Evolutionary conservation across 1,140 invertebrate genomes (phyloP), one percentile per base, ranked within the genome.

Genomic region (Ceratitis capitata): DNA sequence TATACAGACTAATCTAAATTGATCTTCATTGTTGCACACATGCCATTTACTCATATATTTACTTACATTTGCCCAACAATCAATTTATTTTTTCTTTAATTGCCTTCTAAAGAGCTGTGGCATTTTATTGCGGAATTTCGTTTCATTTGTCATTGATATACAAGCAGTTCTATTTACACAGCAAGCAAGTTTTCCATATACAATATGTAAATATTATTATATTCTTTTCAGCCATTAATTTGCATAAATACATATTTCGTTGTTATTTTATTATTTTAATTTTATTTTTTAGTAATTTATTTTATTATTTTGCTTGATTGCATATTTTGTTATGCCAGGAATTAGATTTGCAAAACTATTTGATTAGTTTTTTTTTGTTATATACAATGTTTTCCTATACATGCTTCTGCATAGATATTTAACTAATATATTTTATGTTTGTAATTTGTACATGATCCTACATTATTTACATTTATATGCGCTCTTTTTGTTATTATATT

Each of bases 401-500:
- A 35, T 64, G 29, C 23, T 3, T 56, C 12, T 64, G 58, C 9
- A 64, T 23, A 23, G 4, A 26, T 32, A n/a, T 53, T 53, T 56
- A 56, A 56, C 51, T 56, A 56, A 56, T 23, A n/a, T 23, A n/a
- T 53, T 53, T 23, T 56, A 78, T 29, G 32, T 78, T 23, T 78
- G 69, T 78, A 78, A 78, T 45, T 78, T 78, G 69, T 78, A 45
- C 69, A 45, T 45, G 69, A 78, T 78, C 42, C n/a, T 78, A 78
- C 1, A 47, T 45, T 78, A 78, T 78, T 45, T 45, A 78, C 39
- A 45, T 12, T 78, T 47, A 78, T 45, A 78, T 45, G 39, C 69
- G 39, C 39, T 78, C 19, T 23, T 7, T 78, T 78, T 32, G 1
- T 78, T 78, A n/a, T 39, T 26, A 35, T 16, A 12, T 3, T 64